Evolutionary conservation across 2,888 invertebrate genomes (phyloP).

Genomic region (Minunthozetes semirufus): DNA sequence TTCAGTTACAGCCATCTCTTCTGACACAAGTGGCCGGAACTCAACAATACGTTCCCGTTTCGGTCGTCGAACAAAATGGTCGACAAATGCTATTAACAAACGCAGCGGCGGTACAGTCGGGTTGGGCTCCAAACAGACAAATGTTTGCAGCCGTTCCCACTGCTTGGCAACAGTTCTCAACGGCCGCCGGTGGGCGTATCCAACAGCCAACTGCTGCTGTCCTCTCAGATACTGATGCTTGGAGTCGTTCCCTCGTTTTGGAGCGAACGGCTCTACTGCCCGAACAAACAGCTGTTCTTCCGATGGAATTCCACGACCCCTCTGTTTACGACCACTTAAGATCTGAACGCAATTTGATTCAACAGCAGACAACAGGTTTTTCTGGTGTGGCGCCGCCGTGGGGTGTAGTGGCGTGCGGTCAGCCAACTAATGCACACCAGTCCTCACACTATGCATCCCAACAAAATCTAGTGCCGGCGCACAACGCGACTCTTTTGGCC

Average conservation of each 20-base stretch:
- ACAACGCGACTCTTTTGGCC: neutral
- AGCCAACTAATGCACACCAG: slow-evolving; percentile 32
- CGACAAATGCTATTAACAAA: slow-evolving; percentile 59
- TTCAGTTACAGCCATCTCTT: slow-evolving; percentile 71
- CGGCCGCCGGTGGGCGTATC: slow-evolving; percentile 35
- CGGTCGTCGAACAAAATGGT: slow-evolving; percentile 79
- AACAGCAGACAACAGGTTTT: neutral
- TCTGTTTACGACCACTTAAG: slow-evolving; percentile 36
- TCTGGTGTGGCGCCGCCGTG: slow-evolving; percentile 23
- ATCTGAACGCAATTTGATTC: slow-evolving; percentile 13
- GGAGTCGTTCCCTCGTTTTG: slow-evolving; percentile 68
- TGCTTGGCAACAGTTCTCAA: slow-evolving; percentile 65
- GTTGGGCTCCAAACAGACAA: slow-evolving; percentile 65
- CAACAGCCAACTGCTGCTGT: slow-evolving; percentile 45
- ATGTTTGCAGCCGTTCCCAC: slow-evolving; percentile 49
- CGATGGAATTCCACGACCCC: slow-evolving; percentile 41
- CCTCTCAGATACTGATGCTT: slow-evolving; percentile 55
- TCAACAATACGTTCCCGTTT: slow-evolving; percentile 86
- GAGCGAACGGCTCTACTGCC: slow-evolving; percentile 67
- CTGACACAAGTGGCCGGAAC: slow-evolving; percentile 57
- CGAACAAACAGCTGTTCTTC: slow-evolving; percentile 49
- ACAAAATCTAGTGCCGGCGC: slow-evolving; percentile 14
- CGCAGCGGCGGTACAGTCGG: slow-evolving; percentile 60
- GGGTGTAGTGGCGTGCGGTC: slow-evolving; percentile 31
- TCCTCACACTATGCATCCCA: neutral